Conservation (phyloP, 2,113 vertebrate species). For the Campylomormyrus numenius region DNA sequence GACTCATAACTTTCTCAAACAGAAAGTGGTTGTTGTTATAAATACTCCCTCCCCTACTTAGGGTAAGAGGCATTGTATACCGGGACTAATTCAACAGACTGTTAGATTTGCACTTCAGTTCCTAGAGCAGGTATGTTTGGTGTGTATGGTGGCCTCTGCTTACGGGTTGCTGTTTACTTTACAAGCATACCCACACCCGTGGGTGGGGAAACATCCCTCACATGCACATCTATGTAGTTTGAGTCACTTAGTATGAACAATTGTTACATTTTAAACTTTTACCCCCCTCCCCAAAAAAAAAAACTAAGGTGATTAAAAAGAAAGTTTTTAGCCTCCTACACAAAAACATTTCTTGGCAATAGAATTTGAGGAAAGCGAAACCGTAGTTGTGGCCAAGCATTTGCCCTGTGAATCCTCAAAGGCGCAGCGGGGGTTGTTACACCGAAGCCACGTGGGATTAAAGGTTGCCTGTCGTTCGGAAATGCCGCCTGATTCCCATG, state of each 20-base stretch:
- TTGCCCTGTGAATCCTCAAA: not conserved
- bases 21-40: not conserved
- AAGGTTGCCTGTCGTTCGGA: not conserved
- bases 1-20: not conserved
- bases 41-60: not conserved
- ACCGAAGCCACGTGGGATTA: not conserved
- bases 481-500: not conserved
- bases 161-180: not conserved
- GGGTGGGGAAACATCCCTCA: slow-evolving; percentile 1
- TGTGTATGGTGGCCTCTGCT: not conserved
- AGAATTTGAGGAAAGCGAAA: not conserved
- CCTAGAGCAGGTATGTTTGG: not conserved
- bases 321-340: not conserved
- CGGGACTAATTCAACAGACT: not conserved
- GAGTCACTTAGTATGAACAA: not conserved
- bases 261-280: not conserved
- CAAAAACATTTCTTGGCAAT: not conserved
- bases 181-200: not conserved
- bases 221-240: not conserved
- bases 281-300: not conserved
- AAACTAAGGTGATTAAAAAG: not conserved
- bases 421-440: not conserved
- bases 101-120: not conserved
- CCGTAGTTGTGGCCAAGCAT: too few relatives aligned
- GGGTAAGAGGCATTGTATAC: not conserved